Evolutionary conservation across 2,113 vertebrate species (phyloP), one percentile per base, ranked within the genome.

Genomic region (Nestor notabilis): DNA sequence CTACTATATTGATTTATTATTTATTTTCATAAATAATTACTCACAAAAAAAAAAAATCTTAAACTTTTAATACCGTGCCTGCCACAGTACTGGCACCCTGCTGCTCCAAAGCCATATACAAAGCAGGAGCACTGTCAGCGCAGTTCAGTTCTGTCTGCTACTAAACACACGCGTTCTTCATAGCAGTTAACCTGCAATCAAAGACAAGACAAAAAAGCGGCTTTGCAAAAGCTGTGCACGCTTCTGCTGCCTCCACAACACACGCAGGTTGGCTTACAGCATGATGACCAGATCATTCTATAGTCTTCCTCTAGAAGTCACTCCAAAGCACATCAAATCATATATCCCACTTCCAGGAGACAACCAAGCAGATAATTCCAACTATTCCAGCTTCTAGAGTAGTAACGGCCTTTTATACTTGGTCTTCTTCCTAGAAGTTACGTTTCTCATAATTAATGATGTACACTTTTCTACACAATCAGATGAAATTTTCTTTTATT

Each of bases 21-120:
- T 96, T 78, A 88, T 75, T 96, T 85, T 71, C 66, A 90, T 90
- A 20, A 96, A 93, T 95, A 90, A 93, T 93, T 86, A 69, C 72
- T 94, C 50, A 87, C 27, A 66, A 84, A 70, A 65, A 72, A 65
- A 72, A 83, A 46, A 64, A 33, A 7, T 7, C 60, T 87, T 83
- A 31, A 89, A 92, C 83, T 92, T 96, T 83, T 85, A 91, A 84
- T 81, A 53, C 72, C 1, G 0, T 14, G 72, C 65, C 64, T 86
- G 64, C 55, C 52, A 86, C 33, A 46, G n/a, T 9, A n/a, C n/a
- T 94, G 33, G 3, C 28, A 71, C 5, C 16, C 74, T 46, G 35
- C 61, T 72, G 70, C 52, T 93, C 61, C 44, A 37, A 76, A 89
- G 80, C 61, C 60, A 39, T 3, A 10, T 13, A 31, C 0, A 2